phyloP scores from a whole-genome alignment of 1,140 invertebrate species.

The Stenopsyche tienmushanensis region DNA sequence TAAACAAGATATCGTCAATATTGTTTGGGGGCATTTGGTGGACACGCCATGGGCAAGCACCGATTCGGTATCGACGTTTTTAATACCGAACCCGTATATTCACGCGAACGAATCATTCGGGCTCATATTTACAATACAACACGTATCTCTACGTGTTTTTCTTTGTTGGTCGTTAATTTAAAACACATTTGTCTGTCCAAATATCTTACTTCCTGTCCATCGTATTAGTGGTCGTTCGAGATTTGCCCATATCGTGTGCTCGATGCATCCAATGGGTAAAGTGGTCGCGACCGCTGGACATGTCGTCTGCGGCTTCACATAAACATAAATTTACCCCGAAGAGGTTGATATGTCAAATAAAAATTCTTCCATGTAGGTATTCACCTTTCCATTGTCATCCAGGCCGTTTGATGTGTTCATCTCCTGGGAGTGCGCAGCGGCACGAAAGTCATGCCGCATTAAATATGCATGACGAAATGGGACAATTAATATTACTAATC shows the following conservation, averaged over 20 bases:
- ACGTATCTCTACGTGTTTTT: too few relatives aligned
- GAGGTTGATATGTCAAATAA: slow-evolving; percentile 27
- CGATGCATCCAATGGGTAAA: too few relatives aligned
- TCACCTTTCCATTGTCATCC: slow-evolving; percentile 11
- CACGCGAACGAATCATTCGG: too few relatives aligned
- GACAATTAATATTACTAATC: too few relatives aligned
- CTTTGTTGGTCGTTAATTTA: slow-evolving; percentile 24
- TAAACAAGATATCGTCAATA: too few relatives aligned
- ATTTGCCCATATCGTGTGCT: slow-evolving; percentile 8
- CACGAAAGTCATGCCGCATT: too few relatives aligned
- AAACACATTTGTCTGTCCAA: slow-evolving; percentile 5
- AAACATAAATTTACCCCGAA: slow-evolving; percentile 14
- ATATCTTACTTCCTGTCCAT: neutral
- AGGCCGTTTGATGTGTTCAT: slow-evolving; percentile 21
- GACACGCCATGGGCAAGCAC: too few relatives aligned
- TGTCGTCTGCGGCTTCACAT: neutral
- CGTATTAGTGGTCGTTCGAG: neutral
- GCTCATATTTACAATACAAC: too few relatives aligned
- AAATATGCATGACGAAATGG: neutral
- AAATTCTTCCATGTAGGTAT: slow-evolving; percentile 27
- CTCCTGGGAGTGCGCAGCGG: neutral
- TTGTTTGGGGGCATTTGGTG: too few relatives aligned
- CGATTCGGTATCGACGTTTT: too few relatives aligned
- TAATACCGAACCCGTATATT: too few relatives aligned
- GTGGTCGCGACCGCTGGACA: neutral